Evolutionary conservation across 2,113 vertebrate genomes (phyloP).

Genomic region (Tupaia tana): DNA sequence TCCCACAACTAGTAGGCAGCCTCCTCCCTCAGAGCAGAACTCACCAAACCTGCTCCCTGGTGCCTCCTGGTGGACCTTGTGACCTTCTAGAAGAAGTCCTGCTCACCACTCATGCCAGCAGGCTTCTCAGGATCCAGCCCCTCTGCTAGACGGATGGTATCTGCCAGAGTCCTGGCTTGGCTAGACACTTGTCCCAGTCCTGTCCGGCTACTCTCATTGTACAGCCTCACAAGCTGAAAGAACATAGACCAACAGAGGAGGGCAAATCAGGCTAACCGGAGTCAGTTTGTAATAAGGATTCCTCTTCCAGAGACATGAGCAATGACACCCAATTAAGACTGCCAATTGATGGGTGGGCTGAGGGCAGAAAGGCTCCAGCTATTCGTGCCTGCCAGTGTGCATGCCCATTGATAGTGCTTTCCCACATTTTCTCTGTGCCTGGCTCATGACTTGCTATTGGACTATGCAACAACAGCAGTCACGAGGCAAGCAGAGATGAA

Average conservation of each 20-base stretch:
- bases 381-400: neutral
- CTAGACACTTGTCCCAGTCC: neutral
- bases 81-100: fast-evolving
- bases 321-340: neutral
- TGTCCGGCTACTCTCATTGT: fast-evolving
- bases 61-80: neutral
- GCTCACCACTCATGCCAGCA: fast-evolving
- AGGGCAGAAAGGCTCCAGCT: neutral
- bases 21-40: neutral
- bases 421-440: fast-evolving
- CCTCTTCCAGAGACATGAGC: neutral
- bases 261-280: neutral
- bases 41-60: neutral
- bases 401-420: neutral
- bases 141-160: fast-evolving
- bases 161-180: no score
- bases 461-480: neutral
- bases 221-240: neutral
- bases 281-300: neutral
- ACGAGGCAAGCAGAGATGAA: neutral
- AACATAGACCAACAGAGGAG: no score
- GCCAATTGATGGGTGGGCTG: neutral
- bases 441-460: no score
- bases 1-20: no score
- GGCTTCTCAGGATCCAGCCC: no score